Evolutionary conservation across 1,140 invertebrate species (phyloP).

Genomic region (Orius insidiosus): DNA sequence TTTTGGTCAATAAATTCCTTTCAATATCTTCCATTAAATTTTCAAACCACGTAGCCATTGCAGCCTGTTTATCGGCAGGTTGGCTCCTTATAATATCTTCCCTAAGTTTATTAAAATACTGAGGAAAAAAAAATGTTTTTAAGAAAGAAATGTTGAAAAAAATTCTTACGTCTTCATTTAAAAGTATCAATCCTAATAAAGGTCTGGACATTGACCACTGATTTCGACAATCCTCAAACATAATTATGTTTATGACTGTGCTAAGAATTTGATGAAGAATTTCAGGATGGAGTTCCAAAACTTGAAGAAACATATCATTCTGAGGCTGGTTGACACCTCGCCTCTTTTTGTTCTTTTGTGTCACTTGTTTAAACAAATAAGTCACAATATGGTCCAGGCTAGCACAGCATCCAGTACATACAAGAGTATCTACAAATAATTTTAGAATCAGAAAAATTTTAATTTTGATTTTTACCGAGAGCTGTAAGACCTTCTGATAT

Average conservation of each 20-base stretch:
- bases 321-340: constrained; percentile 32
- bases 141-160: constrained; percentile 4
- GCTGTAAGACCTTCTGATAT: constrained; percentile 92
- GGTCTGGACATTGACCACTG: constrained; percentile 98
- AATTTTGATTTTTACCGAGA: constrained; percentile 50
- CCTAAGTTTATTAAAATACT: constrained; percentile 66
- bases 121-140: constrained; percentile 22
- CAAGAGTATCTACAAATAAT: constrained; percentile 78
- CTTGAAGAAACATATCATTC: constrained; percentile 72
- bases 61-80: constrained; percentile 75
- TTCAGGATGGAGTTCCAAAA: constrained; percentile 77
- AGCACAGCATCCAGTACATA: constrained; percentile 92
- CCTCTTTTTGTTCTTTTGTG: constrained; percentile 59
- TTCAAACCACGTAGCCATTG: constrained; percentile 88
- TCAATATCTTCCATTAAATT: constrained; percentile 94
- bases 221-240: constrained; percentile 96
- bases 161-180: constrained; percentile 73
- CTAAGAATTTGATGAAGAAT: constrained; percentile 85
- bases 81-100: constrained; percentile 79
- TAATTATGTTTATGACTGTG: constrained; percentile 83
- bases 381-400: constrained; percentile 95
- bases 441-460: constrained; percentile 7
- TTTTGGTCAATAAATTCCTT: constrained; percentile 86
- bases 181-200: constrained; percentile 81
- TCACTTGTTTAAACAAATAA: constrained; percentile 88